These are phyloP conservation scores for Copidosoma floridanum DNA, from an alignment of 1,140 invertebrate species.

Conservation along the genomic window DNA sequence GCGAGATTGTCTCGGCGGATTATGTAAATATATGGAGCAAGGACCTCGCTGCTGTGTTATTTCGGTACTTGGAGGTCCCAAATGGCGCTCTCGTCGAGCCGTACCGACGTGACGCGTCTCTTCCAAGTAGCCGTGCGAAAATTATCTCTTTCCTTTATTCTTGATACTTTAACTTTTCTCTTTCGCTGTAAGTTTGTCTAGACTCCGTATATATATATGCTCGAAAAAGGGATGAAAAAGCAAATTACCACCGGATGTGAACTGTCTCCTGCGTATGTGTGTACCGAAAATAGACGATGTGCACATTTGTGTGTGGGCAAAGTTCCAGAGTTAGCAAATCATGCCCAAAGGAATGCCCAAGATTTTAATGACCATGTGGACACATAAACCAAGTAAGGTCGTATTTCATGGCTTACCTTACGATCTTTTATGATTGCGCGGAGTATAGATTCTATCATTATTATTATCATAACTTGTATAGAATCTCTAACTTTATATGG, in stretches of 20 bases:
- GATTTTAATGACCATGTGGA: constrained; percentile 15
- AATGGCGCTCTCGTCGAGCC: constrained; percentile 1
- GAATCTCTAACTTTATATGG: no score
- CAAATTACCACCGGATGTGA: background rate
- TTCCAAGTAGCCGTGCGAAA: constrained; percentile 5
- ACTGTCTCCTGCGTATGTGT: constrained; percentile 2
- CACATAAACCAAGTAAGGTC: no score
- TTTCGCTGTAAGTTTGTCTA: constrained; percentile 7
- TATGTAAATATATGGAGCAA: constrained; percentile 22
- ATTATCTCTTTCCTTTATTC: constrained; percentile 3
- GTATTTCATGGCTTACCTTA: no score
- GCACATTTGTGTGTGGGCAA: background rate
- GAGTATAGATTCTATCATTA: no score
- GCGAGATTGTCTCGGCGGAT: constrained; percentile 11
- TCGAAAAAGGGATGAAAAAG: constrained; percentile 3
- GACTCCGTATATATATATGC: background rate
- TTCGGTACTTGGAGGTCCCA: constrained; percentile 11
- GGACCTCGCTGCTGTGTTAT: constrained; percentile 23
- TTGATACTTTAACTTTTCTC: no score
- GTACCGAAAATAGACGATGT: constrained; percentile 13
- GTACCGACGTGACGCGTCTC: background rate
- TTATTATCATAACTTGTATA: no score
- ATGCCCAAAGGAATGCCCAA: background rate
- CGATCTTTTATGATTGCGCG: no score
- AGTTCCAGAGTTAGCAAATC: constrained; percentile 1